Conservation (phyloP, 2,113 vertebrate genomes). For the Daphoenositta chrysoptera region DNA sequence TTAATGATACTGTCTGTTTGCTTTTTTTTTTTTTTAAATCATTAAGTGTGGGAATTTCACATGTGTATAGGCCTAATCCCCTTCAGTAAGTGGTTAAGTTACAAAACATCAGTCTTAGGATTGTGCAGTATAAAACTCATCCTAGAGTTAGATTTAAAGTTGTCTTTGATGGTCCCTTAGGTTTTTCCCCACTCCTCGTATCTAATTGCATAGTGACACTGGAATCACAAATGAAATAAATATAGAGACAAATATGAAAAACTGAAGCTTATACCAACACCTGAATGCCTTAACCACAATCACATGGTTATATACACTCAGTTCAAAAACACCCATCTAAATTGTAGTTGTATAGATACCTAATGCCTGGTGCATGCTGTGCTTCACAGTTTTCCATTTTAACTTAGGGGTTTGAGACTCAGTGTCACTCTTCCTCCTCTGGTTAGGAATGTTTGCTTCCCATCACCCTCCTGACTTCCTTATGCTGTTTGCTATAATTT, state of each 20-base stretch:
- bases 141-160: not conserved
- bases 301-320: not conserved
- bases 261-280: not conserved
- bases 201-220: not conserved
- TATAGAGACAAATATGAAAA: not conserved
- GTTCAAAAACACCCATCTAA: not conserved
- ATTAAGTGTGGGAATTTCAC: not conserved
- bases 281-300: not conserved
- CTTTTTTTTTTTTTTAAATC: not conserved
- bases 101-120: not conserved
- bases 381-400: not conserved
- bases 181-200: not conserved
- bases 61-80: not conserved
- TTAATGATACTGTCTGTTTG: not conserved
- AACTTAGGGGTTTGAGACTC: not conserved
- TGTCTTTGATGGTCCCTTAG: not conserved
- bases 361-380: not conserved
- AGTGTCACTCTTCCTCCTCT: not conserved
- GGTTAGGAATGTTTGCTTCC: not conserved
- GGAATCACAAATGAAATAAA: not conserved
- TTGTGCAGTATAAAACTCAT: not conserved
- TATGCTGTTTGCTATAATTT: not conserved
- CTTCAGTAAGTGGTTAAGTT: not conserved
- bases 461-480: not conserved
- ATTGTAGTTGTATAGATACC: not conserved